Evolutionary conservation across 2,113 vertebrate species (phyloP).

Genomic region (Balaeniceps rex): DNA sequence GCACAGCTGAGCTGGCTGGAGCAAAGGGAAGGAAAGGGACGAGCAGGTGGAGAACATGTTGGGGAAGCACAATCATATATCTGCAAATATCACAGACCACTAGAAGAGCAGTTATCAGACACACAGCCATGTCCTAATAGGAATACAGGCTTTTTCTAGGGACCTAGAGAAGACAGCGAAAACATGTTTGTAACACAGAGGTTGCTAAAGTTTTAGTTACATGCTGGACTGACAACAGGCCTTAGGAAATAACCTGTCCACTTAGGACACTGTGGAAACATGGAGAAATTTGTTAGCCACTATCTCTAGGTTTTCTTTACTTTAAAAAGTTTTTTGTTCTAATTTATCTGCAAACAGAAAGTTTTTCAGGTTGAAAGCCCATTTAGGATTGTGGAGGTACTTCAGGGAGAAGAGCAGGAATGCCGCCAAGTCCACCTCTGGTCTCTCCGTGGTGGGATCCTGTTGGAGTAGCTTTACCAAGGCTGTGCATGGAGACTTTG

Average conservation of each 20-base stretch:
- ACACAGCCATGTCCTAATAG: not conserved
- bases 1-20: not conserved
- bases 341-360: too few species aligned
- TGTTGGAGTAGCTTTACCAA: not conserved
- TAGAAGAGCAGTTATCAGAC: not conserved
- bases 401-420: not conserved
- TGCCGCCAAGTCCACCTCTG: fast-evolving
- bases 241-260: not conserved
- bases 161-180: not conserved
- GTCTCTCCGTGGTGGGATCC: not conserved
- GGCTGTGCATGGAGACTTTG: not conserved
- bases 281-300: not conserved
- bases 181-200: not conserved
- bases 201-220: not conserved
- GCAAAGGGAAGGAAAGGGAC: not conserved
- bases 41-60: not conserved
- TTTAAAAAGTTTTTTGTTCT: too few species aligned
- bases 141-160: not conserved
- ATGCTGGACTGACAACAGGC: not conserved
- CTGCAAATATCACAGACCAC: not conserved
- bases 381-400: not conserved
- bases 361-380: not conserved
- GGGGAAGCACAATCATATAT: not conserved
- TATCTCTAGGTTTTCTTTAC: not conserved
- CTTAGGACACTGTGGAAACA: not conserved